Percentiles rank a stretch among this genome's conserved stretches.
Conservation (phyloP, 2,888 invertebrate species). For the Erannis defoliaria region DNA sequence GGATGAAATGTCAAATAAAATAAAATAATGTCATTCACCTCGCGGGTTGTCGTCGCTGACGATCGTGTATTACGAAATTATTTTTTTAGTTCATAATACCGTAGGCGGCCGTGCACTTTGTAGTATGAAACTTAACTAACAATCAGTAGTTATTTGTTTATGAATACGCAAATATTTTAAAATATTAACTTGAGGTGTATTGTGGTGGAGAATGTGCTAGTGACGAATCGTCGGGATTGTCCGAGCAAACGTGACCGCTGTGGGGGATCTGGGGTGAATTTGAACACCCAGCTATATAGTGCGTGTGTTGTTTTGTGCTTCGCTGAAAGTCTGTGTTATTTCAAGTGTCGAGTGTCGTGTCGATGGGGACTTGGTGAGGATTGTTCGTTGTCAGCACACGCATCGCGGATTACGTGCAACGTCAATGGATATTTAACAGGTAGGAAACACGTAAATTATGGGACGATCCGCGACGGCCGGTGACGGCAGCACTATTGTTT, state of each 20-base stretch:
- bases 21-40: not conserved
- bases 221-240: slow-evolving; percentile 12
- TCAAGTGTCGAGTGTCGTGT: slow-evolving; percentile 22
- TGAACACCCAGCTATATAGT: slow-evolving; percentile 53
- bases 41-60: not conserved
- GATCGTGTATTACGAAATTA: not conserved
- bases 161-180: not conserved
- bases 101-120: not conserved
- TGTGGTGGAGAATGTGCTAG: slow-evolving; percentile 3
- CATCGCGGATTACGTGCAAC: slow-evolving; percentile 37
- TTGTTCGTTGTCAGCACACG: slow-evolving; percentile 21
- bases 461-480: slow-evolving; percentile 49
- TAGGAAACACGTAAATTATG: slow-evolving; percentile 48
- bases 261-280: slow-evolving; percentile 58
- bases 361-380: slow-evolving; percentile 34
- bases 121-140: not conserved
- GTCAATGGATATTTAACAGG: slow-evolving; percentile 76
- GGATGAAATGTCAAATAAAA: not conserved
- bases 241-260: slow-evolving; percentile 39
- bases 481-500: slow-evolving; percentile 52
- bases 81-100: not conserved
- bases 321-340: slow-evolving; percentile 13
- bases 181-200: not conserved
- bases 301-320: slow-evolving; percentile 45
- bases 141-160: not conserved